Evolutionary conservation across 2,797 vertebrate species (phyloP), one percentile per base, ranked within the genome.

Genomic region (Xenops minutus): DNA sequence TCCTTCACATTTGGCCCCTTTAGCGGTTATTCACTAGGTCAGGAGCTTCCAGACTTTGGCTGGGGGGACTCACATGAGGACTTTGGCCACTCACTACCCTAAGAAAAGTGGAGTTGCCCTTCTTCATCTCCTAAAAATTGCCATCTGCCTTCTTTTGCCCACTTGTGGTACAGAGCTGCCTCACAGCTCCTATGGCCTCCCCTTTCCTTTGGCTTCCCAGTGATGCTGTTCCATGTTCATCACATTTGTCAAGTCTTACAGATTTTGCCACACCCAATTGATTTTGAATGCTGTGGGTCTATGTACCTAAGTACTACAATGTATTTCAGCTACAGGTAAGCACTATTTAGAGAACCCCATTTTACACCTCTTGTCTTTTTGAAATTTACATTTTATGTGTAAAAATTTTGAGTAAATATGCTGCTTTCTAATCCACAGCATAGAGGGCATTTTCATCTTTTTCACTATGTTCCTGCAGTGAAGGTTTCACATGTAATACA

Each of bases 1-100:
- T 30, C 36, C 26, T 46, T 66, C 21, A 37, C 13, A 41, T 84
- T 69, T 69, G 8, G 2, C 7, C 12, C 6, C 32, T 80, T 49
- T 51, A 71, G 18, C 20, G 46, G 10, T 32, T 77, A 19, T 58
- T 14, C n/a, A 41, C 3, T 66, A 44, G 21, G n/a, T 51, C 26
- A 69, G 16, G 6, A 27, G 41, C 10, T 80, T 64, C 7, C 29
- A 59, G 26, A 19, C 9, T 46, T 61, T n/a, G 36, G 5, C 5
- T 37, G 27, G 5, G 49, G 44, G 4, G 37, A 32, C 41, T 74
- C 48, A 41, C 3, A 6, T 34, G 23, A 83, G 1, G 14, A n/a
- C 22, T 77, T 54, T 0, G 2, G 3, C 13, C 27, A 30, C 3
- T 1, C 32, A 48, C 7, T 44, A 10, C 2, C 5, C 5, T 34